Conservation (phyloP, 2,888 invertebrate genomes). For the Allacma fusca region DNA sequence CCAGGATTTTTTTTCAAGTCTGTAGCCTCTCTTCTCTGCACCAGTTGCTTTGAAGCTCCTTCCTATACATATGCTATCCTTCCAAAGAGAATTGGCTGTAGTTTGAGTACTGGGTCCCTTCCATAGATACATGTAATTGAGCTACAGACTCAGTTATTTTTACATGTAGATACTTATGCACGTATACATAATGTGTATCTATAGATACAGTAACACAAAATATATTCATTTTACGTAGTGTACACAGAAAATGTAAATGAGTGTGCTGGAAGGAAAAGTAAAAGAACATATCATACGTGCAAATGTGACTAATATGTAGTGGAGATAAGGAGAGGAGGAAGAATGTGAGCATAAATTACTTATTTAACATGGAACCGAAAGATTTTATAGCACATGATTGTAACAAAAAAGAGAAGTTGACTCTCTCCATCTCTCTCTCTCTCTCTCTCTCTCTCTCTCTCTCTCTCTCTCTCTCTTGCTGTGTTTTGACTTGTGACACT, state of each 20-base stretch:
- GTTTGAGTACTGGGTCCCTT: no score
- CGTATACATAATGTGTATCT: no score
- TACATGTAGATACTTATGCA: no score
- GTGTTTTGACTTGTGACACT: constrained; percentile 32
- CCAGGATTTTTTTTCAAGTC: not conserved
- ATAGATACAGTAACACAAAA: no score
- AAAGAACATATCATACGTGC: not conserved
- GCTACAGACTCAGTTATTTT: no score
- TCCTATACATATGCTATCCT: no score
- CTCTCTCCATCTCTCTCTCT: not conserved
- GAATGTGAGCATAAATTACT: not conserved
- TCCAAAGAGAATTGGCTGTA: no score
- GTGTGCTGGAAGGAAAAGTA: not conserved
- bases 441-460: not conserved
- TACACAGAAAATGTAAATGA: no score
- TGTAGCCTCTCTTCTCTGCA: no score
- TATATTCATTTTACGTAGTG: no score
- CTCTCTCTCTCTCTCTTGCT: not conserved
- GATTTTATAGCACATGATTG: not conserved
- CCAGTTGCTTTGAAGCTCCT: no score
- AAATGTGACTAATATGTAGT: constrained; percentile 1
- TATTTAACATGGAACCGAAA: not conserved
- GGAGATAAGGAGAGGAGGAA: not conserved
- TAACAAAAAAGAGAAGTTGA: not conserved
- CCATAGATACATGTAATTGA: no score